These are phyloP conservation scores for Brachyistius frenatus DNA, from an alignment of 2,113 vertebrate species.

Conservation along the genomic window DNA sequence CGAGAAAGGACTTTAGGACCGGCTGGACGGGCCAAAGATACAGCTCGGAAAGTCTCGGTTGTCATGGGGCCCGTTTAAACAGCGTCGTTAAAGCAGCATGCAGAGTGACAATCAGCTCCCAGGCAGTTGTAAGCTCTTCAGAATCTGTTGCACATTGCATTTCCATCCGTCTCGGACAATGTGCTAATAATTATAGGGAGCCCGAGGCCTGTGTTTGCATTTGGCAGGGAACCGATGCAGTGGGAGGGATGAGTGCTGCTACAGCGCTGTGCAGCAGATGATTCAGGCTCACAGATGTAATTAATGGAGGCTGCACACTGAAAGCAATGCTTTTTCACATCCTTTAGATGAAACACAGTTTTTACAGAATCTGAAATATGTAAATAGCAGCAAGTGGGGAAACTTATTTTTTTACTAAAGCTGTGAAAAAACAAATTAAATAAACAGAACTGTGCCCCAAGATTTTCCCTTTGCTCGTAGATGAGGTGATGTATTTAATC, in stretches of 20 bases:
- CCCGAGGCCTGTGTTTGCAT: conserved; percentile 66
- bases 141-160: conserved; percentile 56
- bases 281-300: conserved; percentile 52
- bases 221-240: conserved; percentile 49
- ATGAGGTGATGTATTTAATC: no score
- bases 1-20: conserved; percentile 8
- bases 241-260: conserved; percentile 44
- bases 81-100: conserved; percentile 47
- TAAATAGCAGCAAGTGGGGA: not conserved
- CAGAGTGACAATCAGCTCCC: conserved; percentile 50
- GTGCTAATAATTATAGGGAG: conserved; percentile 77
- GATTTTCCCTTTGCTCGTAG: not conserved
- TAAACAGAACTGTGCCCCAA: not conserved
- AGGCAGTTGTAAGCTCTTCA: conserved; percentile 47
- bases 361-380: not conserved
- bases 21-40: conserved; percentile 25
- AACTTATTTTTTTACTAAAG: not conserved
- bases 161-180: conserved; percentile 60
- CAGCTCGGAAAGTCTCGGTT: conserved; percentile 40
- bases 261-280: conserved; percentile 26
- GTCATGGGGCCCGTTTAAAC: conserved; percentile 49
- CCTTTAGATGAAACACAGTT: not conserved
- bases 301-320: conserved; percentile 41
- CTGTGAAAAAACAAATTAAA: not conserved
- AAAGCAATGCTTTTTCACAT: conserved; percentile 3